Percentiles rank a stretch among this genome's conserved stretches.
Evolutionary conservation across 2,797 vertebrate species (phyloP).

Genomic region (Argya squamiceps): DNA sequence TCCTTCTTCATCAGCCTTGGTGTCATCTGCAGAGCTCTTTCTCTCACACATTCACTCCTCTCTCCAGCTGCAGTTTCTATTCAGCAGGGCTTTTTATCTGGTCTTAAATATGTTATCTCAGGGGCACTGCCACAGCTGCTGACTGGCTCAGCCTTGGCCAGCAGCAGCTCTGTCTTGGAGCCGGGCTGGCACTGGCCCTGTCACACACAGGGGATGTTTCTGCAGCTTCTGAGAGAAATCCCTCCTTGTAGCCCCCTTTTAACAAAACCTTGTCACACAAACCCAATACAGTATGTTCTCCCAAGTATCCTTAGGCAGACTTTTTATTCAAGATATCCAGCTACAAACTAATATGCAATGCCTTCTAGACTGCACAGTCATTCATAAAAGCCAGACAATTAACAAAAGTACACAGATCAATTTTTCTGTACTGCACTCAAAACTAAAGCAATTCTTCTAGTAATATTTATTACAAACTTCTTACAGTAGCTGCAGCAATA

Average conservation of each 20-base stretch:
- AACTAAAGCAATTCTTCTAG: not conserved
- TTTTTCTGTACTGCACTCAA: not conserved
- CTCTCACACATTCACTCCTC: not conserved
- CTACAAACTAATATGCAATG: not conserved
- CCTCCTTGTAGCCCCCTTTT: too few species aligned
- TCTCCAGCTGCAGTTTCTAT: not conserved
- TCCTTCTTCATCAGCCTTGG: not conserved
- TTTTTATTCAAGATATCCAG: not conserved
- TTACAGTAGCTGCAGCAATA: not conserved
- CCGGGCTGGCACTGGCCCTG: fast-evolving
- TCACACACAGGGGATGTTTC: not conserved
- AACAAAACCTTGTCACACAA: not conserved
- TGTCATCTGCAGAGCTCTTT: not conserved
- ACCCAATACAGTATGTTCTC: not conserved
- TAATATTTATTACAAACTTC: not conserved
- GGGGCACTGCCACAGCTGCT: not conserved
- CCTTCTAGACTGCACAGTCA: not conserved
- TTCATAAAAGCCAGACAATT: not conserved
- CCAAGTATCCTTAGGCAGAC: not conserved
- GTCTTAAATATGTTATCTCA: not conserved
- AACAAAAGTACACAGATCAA: not conserved
- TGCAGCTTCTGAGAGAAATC: not conserved
- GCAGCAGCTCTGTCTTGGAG: not conserved
- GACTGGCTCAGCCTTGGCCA: not conserved
- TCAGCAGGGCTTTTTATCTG: not conserved